These are phyloP conservation scores for Cladopsammia gracilis DNA, from an alignment of 64 coral and sea anemone species.

Conservation along the genomic window DNA sequence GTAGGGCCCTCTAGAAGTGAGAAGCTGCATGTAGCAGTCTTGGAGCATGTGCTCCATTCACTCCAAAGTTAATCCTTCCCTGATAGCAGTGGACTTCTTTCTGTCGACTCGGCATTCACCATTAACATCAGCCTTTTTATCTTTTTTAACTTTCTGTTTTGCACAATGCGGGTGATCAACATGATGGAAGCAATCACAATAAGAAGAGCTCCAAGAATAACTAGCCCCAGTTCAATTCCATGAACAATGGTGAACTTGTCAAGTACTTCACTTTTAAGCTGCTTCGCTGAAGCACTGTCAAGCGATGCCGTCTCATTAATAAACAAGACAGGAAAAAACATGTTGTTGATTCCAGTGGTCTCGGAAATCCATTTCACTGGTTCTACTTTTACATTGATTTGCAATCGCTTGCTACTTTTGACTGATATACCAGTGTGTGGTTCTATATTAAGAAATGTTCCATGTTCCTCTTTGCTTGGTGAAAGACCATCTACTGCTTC, in stretches of 20 bases:
- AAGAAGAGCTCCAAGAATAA: constrained; percentile 82
- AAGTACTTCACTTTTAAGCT: constrained; percentile 84
- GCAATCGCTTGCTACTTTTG: constrained; percentile 80
- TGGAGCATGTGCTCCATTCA: background rate
- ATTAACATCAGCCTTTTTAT: constrained; percentile 6
- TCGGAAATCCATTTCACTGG: constrained; percentile 63
- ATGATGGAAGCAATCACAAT: constrained; percentile 66
- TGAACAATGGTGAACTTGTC: constrained; percentile 78
- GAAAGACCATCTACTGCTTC: constrained; percentile 72
- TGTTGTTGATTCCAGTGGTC: constrained; percentile 54
- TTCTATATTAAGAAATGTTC: constrained; percentile 88
- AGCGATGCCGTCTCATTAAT: constrained; percentile 86
- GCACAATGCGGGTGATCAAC: constrained; percentile 33
- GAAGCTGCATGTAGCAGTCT: background rate
- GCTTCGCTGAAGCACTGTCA: constrained; percentile 62
- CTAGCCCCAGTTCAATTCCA: constrained; percentile 72
- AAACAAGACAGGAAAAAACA: constrained; percentile 88
- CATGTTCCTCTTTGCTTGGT: constrained; percentile 84
- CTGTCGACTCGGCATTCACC: constrained; percentile 11
- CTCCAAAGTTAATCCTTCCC: background rate
- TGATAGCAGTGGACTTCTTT: constrained; percentile 59
- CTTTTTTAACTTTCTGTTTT: constrained; percentile 64
- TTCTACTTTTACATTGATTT: constrained; percentile 86
- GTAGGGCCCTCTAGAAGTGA: too few species aligned
- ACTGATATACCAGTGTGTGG: constrained; percentile 85